A percentile compares a stretch with the other conserved stretches of the same genome.
phyloP scores from a whole-genome alignment of 2,797 vertebrate species.

The Buceros bicornis region DNA sequence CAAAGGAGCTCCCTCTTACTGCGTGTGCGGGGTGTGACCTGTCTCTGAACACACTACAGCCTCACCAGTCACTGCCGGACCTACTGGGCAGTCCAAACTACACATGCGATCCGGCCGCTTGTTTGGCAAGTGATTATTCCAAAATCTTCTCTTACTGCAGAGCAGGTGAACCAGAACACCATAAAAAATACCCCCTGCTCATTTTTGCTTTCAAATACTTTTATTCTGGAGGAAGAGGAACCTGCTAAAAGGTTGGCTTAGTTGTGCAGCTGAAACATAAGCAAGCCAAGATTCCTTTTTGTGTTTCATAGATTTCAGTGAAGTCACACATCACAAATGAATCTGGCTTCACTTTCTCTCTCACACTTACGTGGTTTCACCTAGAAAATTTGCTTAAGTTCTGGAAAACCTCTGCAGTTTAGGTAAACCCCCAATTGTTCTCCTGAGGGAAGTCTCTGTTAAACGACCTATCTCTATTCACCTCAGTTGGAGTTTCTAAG shows the following conservation, averaged over 20 bases:
- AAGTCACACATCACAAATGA: not conserved
- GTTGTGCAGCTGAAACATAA: not conserved
- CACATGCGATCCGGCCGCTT: fast-evolving
- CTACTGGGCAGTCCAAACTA: not conserved
- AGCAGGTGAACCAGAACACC: not conserved
- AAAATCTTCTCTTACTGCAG: not conserved
- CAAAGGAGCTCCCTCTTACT: not conserved
- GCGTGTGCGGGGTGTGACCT: too few relatives aligned
- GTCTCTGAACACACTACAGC: not conserved
- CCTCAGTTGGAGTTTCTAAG: conserved; percentile 55
- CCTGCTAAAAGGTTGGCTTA: not conserved
- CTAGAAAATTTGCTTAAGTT: not conserved
- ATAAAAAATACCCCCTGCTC: not conserved
- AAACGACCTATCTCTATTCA: conserved; percentile 2
- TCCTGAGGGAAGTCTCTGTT: conserved; percentile 45
- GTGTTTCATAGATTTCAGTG: not conserved
- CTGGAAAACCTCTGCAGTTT: conserved; percentile 32
- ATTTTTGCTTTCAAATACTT: not conserved
- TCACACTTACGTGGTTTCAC: fast-evolving
- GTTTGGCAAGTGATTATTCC: not conserved
- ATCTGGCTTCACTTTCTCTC: not conserved
- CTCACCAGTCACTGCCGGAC: not conserved
- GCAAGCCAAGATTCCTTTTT: not conserved
- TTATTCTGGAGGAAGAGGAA: not conserved
- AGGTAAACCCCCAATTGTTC: conserved; percentile 34